Evolutionary conservation across 2,888 invertebrate genomes (phyloP).

Genomic region (Thalpophila matura): DNA sequence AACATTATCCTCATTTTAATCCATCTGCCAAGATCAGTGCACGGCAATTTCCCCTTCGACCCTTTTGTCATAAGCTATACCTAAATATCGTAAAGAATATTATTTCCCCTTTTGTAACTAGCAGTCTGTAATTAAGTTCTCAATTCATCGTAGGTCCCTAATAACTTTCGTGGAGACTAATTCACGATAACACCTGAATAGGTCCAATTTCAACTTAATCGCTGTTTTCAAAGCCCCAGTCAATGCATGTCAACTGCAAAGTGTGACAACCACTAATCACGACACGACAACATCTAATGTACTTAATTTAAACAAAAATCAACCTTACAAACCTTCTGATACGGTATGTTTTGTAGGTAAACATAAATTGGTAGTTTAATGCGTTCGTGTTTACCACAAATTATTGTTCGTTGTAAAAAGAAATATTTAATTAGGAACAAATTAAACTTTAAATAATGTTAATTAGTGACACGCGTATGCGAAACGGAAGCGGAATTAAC

Average conservation of each 20-base stretch:
- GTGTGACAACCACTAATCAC: conserved; percentile 75
- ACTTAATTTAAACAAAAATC: conserved; percentile 2
- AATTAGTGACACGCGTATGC: conserved; percentile 50
- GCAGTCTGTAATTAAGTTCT: conserved; percentile 1
- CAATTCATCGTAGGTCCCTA: conserved; percentile 12
- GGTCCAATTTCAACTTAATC: conserved; percentile 40
- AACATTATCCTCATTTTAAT: neutral
- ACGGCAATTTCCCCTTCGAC: neutral
- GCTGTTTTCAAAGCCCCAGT: conserved; percentile 46
- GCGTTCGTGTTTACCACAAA: conserved; percentile 57
- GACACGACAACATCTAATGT: conserved; percentile 22
- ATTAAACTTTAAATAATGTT: conserved; percentile 62
- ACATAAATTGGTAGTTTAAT: conserved; percentile 6
- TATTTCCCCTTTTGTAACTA: neutral
- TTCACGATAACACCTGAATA: conserved; percentile 23
- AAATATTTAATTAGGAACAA: conserved; percentile 67
- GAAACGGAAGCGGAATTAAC: conserved; percentile 46
- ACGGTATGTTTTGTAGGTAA: conserved; percentile 16
- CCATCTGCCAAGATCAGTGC: neutral
- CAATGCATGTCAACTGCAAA: conserved; percentile 70
- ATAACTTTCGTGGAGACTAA: conserved; percentile 9
- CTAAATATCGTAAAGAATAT: neutral
- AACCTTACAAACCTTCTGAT: neutral
- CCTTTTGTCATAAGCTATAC: no score
- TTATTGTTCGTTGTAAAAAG: conserved; percentile 64